Evolutionary conservation across 2,113 vertebrate genomes (phyloP), one percentile per base, ranked within the genome.

Genomic region (Apeltes quadracus): DNA sequence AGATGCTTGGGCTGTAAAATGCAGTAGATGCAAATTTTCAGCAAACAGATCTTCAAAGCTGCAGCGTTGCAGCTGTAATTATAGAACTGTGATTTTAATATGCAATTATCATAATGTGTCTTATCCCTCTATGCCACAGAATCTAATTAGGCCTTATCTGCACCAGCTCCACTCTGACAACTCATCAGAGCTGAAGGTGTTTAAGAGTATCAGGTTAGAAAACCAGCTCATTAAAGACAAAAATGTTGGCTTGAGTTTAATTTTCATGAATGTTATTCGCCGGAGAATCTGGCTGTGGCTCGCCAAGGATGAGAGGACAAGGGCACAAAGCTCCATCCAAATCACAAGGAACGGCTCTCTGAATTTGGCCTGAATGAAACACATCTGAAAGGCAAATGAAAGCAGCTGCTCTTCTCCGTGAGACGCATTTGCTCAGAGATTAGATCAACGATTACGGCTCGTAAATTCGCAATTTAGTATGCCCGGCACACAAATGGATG

Each of bases 361-460:
- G 92, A 94, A 13, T 93, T 93, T 34, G 86, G 93, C 23, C 90
- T 96, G 74, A 94, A 68, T 25, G 84, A 75, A 87, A 73, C 80
- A 93, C 70, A 83, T 93, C 1, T 88, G 75, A 90, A 0, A 34
- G 43, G 46, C 7, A 25, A 36, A 57, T 25, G 34, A 41, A 23
- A 75, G 34, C 61, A 76, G 41, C 29, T 36, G 58, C 29, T 58
- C 36, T 20, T 59, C 61, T 36, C 50, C 39, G 18, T 22, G 53
- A 56, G 58, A 61, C 36, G 39, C 66, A 36, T 48, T 77, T 81
- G 36, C 66, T 76, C 39, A 36, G n/a, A 61, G 20, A 57, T 23
- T 48, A 29, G 5, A 22, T 46, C 41, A 46, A 20, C 38, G 53
- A 3, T 50, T 61, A 46, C 48, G 59, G 57, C 13, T 54, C 72